Conservation (phyloP, 2,113 vertebrate genomes). For the Condylura cristata region DNA sequence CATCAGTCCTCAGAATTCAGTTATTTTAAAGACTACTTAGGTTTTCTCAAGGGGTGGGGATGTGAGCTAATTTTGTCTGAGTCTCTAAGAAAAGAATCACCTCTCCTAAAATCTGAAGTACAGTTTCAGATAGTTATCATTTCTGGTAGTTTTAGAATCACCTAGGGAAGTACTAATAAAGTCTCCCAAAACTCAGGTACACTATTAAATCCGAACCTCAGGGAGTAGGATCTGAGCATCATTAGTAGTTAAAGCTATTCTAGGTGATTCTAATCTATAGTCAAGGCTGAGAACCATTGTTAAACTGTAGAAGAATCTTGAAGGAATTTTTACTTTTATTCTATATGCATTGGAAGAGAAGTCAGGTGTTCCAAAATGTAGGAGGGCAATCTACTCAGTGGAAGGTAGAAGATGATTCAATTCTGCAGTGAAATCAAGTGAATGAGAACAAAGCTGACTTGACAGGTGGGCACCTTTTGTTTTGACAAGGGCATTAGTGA, state of each 20-base stretch:
- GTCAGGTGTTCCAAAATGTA: not conserved
- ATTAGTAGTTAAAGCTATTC: not conserved
- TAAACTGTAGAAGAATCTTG: not conserved
- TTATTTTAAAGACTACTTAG: not conserved
- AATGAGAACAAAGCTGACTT: not conserved
- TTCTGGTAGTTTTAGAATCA: not conserved
- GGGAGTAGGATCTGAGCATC: not conserved
- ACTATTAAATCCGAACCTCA: constrained; percentile 9
- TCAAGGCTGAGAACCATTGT: not conserved
- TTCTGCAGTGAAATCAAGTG: not conserved
- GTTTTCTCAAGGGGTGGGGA: not conserved
- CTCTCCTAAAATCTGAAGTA: not conserved
- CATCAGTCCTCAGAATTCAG: not conserved
- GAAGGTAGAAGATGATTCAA: not conserved
- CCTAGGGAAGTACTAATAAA: not conserved
- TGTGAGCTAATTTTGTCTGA: not conserved
- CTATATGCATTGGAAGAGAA: not conserved
- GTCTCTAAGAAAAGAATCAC: not conserved
- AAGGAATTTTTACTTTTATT: constrained; percentile 22
- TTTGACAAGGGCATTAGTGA: not conserved
- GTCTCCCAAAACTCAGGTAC: not conserved
- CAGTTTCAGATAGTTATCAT: not conserved
- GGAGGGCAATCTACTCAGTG: not conserved
- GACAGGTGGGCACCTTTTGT: not conserved
- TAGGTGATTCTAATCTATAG: not conserved